Evolutionary conservation across 2,113 vertebrate species (phyloP), one percentile per base, ranked within the genome.

Genomic region (Ciconia maguari): DNA sequence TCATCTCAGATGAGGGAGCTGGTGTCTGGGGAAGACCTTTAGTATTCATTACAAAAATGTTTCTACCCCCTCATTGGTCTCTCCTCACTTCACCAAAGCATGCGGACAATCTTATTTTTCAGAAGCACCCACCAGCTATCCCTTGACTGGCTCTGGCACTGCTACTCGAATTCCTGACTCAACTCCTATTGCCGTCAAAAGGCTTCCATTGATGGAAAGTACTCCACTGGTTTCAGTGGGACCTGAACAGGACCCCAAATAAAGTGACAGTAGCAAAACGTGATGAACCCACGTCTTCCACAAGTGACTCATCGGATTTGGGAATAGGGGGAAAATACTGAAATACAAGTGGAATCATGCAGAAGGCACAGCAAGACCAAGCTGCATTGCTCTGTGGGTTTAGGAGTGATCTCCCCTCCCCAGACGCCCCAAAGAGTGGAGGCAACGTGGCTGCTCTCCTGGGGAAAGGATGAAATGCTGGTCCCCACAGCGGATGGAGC

Each of bases 21-120:
- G 51, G 78, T 96, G 87, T 90, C 89, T 95, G 94, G 94, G 96
- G 93, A 97, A 97, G 94, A 96, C 95, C 95, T 96, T 94, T 82
- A 94, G 79, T 65, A 88, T 60, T 91, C 80, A 94, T 75, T 79
- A 87, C 76, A 96, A 92, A 96, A 92, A 72, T 36, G 85, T 87
- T 89, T 75, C 80, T 68, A 68, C 77, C 61, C 83, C 60, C 80
- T 94, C 64, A 79, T 41, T 46, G 15, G 64, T 96, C 76, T 92
- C 88, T 89, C 46, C 61, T 95, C 61, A 57, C 48, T 94, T 89
- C 77, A 91, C 54, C 65, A 78, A 87, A 89, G 89, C 77, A 78
- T 57, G 61, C 4, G 25, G 90, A 78, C 42, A 69, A 76, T 89
- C 74, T 55, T 64, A 64, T 68, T 91, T 82, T 87, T 57, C 83